Evolutionary conservation across 1,140 invertebrate species (phyloP).

Genomic region (Leptinotarsa lineolata): DNA sequence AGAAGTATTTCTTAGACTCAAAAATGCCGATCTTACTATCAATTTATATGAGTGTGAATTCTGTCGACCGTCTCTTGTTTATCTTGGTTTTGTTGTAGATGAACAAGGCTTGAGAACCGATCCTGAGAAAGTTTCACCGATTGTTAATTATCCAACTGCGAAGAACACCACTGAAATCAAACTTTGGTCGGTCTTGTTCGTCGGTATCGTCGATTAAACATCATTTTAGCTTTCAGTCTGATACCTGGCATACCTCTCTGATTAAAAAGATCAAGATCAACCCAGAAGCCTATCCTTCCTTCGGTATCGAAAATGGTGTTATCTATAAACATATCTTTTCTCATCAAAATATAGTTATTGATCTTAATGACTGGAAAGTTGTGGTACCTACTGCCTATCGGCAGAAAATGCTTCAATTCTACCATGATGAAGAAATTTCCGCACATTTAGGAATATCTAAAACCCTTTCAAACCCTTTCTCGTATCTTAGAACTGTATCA

Average conservation of each 20-base stretch:
- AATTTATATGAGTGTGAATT: slow-evolving; percentile 37
- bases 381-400: slow-evolving; percentile 19
- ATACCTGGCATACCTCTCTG: slow-evolving; percentile 21
- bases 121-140: slow-evolving; percentile 33
- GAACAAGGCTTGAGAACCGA: slow-evolving; percentile 15
- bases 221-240: slow-evolving; percentile 11
- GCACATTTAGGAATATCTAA: slow-evolving; percentile 29
- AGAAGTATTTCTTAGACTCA: neutral
- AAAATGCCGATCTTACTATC: neutral
- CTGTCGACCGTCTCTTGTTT: slow-evolving; percentile 12
- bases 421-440: slow-evolving; percentile 22
- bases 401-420: slow-evolving; percentile 19
- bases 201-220: slow-evolving; percentile 32
- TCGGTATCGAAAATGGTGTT: too few species aligned
- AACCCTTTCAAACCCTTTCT: too few species aligned
- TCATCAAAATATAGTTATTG: neutral
- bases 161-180: slow-evolving; percentile 36
- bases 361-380: slow-evolving; percentile 27
- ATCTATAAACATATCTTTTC: neutral
- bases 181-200: slow-evolving; percentile 23
- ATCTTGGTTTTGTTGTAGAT: slow-evolving; percentile 25
- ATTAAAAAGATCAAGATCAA: slow-evolving; percentile 6
- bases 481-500: slow-evolving; percentile 24
- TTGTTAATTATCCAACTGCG: slow-evolving; percentile 50
- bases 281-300: too few species aligned